Evolutionary conservation across 30 jellyfish, hydroid and myxozoan species (phyloP).

Genomic region (Mastigias papua): DNA sequence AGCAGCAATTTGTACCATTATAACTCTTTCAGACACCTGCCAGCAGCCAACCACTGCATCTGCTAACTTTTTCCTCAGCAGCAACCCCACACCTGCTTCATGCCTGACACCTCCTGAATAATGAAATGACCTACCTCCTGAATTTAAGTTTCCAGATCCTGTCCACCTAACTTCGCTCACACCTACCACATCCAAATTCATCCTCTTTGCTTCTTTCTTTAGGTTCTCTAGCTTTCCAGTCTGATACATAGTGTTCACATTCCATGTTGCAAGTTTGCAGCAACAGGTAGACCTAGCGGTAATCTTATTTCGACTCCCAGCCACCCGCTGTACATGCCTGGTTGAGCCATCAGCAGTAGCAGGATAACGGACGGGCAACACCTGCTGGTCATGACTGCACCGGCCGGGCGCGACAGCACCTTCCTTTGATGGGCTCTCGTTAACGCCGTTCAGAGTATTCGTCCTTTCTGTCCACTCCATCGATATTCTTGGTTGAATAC

Average conservation of each 20-base stretch:
- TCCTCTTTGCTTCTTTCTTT: not conserved
- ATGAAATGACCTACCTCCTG: not conserved
- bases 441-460: not conserved
- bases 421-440: not conserved
- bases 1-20: not conserved
- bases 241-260: not conserved
- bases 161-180: conserved; percentile 11
- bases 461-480: not conserved
- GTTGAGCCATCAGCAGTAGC: not conserved
- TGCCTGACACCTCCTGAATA: not conserved
- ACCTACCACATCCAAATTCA: not conserved
- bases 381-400: not conserved
- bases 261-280: not conserved
- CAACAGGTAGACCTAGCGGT: not conserved
- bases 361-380: not conserved
- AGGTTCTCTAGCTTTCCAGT: not conserved
- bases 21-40: not conserved
- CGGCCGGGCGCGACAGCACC: not conserved
- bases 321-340: not conserved
- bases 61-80: not conserved
- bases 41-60: not conserved
- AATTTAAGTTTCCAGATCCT: conserved; percentile 2
- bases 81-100: not conserved
- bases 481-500: not conserved
- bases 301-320: not conserved